Evolutionary conservation across 30 jellyfish, hydroid and myxozoan species (phyloP), one percentile per base, ranked within the genome.

Genomic region (Aurelia aurita): DNA sequence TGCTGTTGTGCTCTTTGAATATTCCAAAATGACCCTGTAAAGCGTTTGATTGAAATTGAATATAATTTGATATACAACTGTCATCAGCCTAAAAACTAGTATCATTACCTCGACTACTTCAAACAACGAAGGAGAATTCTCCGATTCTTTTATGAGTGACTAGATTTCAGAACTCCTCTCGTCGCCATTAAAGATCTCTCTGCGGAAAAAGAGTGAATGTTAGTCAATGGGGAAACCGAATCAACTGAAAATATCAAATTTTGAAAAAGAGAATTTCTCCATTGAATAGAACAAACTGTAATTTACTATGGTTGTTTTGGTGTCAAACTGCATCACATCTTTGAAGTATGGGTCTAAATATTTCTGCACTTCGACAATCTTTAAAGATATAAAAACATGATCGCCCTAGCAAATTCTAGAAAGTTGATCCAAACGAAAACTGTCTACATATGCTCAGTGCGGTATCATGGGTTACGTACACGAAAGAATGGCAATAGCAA

Each of bases 81-180:
- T 28, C 6, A 20, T 4, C 18, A 11, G 25, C 8, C 9, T 13
- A 34, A 82, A 25, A 25, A 28, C 34, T 53, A 58, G 2, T 0
- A 53, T 28, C 15, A 39, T 18, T 60, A 90, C 97, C 96, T 90
- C 93, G 13, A 90, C 82, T 5, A 90, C 57, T 55, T 84, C 93
- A 62, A 90, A 90, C 43, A 90, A 57, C 2, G 97, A 90, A 2
- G 87, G 96, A 34, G 70, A 89, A 2, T 26, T 39, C 65, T 90
- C 97, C 16, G 96, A 76, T 12, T 43, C 58, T 2, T 9, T 22
- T 21, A 90, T 34, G 9, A 5, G 55, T 53, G 66, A 34, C 54
- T 26, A 57, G 10, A 59, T 57, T 62, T 58, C 72, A 11, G n/a
- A 53, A 58, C 90, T 70, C 35, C 59, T 46, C 5, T 87, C 91